Base-by-base conservation (phyloP, 2,888 invertebrate species). In the Melinopterus prodromus region DNA sequence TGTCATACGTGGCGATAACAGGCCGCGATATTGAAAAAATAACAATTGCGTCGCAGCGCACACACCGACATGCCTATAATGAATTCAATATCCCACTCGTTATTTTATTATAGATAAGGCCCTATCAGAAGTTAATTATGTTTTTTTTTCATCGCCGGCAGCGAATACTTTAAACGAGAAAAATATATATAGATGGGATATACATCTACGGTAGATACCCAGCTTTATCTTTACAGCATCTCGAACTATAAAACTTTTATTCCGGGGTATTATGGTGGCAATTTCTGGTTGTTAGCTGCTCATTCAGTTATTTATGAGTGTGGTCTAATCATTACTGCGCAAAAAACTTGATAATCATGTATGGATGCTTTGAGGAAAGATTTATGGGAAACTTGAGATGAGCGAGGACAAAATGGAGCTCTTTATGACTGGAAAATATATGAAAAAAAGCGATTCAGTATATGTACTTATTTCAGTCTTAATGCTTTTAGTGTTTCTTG, bases 21-120 rank as follows among this genome's bases (percentile, higher is more conserved):
- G 5, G 53, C 12, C 3, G 5, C 53, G 53, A 53, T 53, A 53
- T 53, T 53, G 53, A 53, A 53, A 53, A 53, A 53, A 53, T 53
- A 53, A 53, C 53, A 53, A 53, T 53, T 53, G 53, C 53, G 53
- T 4, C 12, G 53, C 12, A 26, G 26, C 53, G 53, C 53, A 12
- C 53, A 53, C 53, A 53, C 53, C 53, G 53, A 53, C 53, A 53
- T 53, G 53, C 53, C 53, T 53, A 3, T 53, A 53, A 53, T 53
- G 53, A 53, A 53, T 53, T 53, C 53, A 53, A 53, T 53, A 53
- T 53, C 53, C 53, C 53, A 53, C 53, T 53, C 53, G 5, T 53
- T 53, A 53, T 53, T 53, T 53, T 53, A 53, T 53, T 53, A 53
- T 53, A 53, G 53, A 53, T 53, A 53, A 53, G 53, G 53, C 53